Conservation (phyloP, 2,888 invertebrate genomes). For the Pheosia gnoma region DNA sequence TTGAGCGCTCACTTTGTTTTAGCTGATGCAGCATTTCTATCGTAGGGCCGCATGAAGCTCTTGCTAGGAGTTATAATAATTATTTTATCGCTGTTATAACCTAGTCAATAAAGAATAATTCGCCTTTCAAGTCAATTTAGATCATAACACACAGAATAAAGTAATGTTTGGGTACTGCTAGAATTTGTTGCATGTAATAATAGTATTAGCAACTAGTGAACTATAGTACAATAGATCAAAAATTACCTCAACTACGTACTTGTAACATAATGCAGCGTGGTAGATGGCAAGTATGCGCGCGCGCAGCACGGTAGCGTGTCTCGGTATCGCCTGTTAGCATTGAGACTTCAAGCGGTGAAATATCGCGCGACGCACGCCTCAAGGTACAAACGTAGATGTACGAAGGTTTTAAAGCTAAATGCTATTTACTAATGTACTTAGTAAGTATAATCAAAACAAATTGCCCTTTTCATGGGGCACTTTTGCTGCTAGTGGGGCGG, state of each 20-base stretch:
- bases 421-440: neutral
- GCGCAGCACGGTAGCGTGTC: constrained; percentile 37
- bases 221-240: neutral
- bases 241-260: neutral
- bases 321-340: constrained; percentile 48
- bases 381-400: constrained; percentile 25
- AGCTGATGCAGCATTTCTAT: neutral
- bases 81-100: too few relatives aligned
- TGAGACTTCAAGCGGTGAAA: constrained; percentile 54
- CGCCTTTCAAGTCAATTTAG: too few relatives aligned
- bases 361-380: constrained; percentile 37
- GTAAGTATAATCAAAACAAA: too few relatives aligned
- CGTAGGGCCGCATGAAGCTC: too few relatives aligned
- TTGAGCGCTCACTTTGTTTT: neutral
- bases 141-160: too few relatives aligned
- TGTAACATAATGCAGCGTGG: constrained; percentile 9
- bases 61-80: too few relatives aligned
- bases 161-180: too few relatives aligned
- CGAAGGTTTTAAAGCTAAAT: constrained; percentile 23
- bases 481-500: too few relatives aligned
- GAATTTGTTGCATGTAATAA: neutral
- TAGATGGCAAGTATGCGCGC: constrained; percentile 13
- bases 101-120: too few relatives aligned
- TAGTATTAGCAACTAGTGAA: neutral
- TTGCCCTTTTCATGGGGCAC: too few relatives aligned